A percentile compares a stretch with the other conserved stretches of the same genome.
phyloP scores from a whole-genome alignment of 2,113 vertebrate genomes.

The Zapornia atra region DNA sequence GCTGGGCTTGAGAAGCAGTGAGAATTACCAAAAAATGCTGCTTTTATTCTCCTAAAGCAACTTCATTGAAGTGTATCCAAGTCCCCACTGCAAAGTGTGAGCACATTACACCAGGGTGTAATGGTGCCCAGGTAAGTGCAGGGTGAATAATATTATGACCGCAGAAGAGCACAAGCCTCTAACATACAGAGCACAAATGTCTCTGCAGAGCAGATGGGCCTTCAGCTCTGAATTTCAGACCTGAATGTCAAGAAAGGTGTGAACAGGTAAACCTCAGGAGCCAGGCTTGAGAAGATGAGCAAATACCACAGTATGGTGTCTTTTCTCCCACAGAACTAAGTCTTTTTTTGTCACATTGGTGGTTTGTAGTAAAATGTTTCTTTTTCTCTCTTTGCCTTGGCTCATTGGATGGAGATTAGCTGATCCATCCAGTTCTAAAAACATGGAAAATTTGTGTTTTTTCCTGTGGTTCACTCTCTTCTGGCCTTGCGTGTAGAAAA shows the following conservation, averaged over 20 bases:
- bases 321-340: not conserved
- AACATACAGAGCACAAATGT: not conserved
- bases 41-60: not conserved
- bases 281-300: not conserved
- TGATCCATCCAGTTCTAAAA: not conserved
- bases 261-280: not conserved
- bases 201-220: not conserved
- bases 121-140: not conserved
- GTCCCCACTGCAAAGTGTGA: not conserved
- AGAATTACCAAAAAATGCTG: not conserved
- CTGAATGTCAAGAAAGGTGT: not conserved
- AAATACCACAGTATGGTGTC: not conserved
- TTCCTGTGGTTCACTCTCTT: not conserved
- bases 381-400: not conserved
- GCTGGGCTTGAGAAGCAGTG: not conserved
- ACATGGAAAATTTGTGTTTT: not conserved
- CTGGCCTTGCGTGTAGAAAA: not conserved
- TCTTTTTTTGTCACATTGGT: not conserved
- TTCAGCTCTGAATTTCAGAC: not conserved
- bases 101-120: not conserved
- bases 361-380: not conserved
- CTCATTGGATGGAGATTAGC: not conserved
- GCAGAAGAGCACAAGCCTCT: not conserved
- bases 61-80: not conserved
- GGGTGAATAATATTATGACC: not conserved